These are phyloP conservation scores for Paralichthys olivaceus DNA, from an alignment of 2,113 vertebrate genomes.

Conservation along the genomic window DNA sequence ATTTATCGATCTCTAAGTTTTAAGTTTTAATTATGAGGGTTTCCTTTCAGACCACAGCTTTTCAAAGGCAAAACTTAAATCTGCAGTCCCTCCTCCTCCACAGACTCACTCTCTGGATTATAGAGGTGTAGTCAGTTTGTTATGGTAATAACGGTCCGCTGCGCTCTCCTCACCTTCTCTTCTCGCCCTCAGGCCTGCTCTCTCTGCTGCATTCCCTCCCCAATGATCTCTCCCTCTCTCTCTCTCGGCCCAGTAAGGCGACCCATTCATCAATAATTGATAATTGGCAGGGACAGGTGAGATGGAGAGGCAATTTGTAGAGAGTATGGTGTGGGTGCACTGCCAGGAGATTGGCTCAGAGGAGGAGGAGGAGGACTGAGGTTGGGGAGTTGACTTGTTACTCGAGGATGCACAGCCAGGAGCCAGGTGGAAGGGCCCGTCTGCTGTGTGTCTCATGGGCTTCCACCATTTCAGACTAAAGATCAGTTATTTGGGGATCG, in stretches of 20 bases:
- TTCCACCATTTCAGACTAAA: not conserved
- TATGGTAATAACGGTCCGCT: conserved; percentile 54
- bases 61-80: not conserved
- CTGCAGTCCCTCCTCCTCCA: not conserved
- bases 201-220: conserved; percentile 16
- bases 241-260: conserved; percentile 71
- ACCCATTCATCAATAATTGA: conserved; percentile 87
- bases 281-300: conserved; percentile 83
- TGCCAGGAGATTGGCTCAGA: conserved; percentile 71
- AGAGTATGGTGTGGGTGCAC: conserved; percentile 72
- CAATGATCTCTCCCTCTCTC: not conserved
- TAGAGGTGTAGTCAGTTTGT: conserved; percentile 56
- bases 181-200: conserved; percentile 42
- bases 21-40: not conserved
- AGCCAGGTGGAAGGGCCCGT: conserved; percentile 28
- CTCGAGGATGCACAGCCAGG: conserved; percentile 51
- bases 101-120: conserved; percentile 7
- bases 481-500: not conserved
- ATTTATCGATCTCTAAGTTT: not conserved
- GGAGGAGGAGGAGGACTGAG: conserved; percentile 40
- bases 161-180: conserved; percentile 47
- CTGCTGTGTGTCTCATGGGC: not conserved
- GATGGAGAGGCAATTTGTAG: conserved; percentile 83
- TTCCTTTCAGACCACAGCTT: not conserved
- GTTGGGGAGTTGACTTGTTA: conserved; percentile 55